Evolutionary conservation across 2,113 vertebrate species (phyloP).

Genomic region (Myotis yumanensis): DNA sequence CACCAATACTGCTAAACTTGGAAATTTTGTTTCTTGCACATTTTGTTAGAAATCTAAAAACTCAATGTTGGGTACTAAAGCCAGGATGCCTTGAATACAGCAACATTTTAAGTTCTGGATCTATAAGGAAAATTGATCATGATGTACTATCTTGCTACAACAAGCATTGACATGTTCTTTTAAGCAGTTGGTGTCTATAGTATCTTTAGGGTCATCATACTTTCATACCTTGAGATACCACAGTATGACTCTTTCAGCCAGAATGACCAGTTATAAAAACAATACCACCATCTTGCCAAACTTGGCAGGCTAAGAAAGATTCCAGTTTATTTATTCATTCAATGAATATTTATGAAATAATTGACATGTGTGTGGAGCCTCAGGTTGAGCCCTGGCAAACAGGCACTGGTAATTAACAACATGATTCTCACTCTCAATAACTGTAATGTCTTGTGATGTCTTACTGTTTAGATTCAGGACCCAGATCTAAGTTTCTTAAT

Average conservation of each 20-base stretch:
- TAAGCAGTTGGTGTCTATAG: background rate
- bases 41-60: slow-evolving; percentile 54
- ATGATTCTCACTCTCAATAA: background rate
- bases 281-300: background rate
- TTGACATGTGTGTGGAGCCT: background rate
- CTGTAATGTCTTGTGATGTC: background rate
- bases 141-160: accelerated
- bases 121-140: background rate
- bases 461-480: background rate
- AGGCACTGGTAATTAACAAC: background rate
- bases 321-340: background rate
- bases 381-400: background rate
- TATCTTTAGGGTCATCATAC: background rate
- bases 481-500: background rate
- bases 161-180: background rate
- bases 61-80: background rate
- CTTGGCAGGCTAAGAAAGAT: background rate
- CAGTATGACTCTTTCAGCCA: background rate
- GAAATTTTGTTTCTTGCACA: background rate
- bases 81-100: background rate
- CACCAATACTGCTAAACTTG: background rate
- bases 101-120: background rate
- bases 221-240: background rate
- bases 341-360: background rate
- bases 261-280: background rate